A percentile compares a stretch with the other conserved stretches of the same genome.
These are phyloP conservation scores for Ridgeia piscesae DNA, from an alignment of 1,140 invertebrate species.

Conservation along the genomic window DNA sequence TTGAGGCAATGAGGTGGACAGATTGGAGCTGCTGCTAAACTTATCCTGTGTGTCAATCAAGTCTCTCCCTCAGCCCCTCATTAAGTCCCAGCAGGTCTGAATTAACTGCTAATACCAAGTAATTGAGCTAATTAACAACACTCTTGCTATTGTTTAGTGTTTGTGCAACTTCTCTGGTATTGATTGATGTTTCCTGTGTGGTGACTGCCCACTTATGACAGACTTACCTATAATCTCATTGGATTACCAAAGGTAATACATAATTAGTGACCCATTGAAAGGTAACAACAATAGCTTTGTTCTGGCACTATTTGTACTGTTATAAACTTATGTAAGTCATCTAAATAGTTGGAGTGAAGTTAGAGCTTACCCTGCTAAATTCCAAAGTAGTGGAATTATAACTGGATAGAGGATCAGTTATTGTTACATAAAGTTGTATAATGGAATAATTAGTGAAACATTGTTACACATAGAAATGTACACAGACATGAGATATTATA, in stretches of 20 bases:
- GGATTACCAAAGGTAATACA: not conserved
- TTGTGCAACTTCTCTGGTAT: not conserved
- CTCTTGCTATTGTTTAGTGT: not conserved
- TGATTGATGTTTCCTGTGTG: not conserved
- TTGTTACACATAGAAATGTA: not conserved
- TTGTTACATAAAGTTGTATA: not conserved
- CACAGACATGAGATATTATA: too few relatives aligned
- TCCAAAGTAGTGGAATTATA: not conserved
- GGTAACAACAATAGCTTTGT: not conserved
- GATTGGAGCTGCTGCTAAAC: not conserved
- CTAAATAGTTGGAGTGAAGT: not conserved
- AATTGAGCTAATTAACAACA: not conserved
- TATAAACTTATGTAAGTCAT: not conserved
- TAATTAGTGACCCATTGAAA: not conserved
- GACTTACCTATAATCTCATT: not conserved
- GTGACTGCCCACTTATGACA: not conserved
- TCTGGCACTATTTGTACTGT: not conserved
- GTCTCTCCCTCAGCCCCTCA: not conserved
- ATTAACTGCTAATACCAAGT: not conserved
- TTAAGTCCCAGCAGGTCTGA: not conserved
- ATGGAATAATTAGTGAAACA: not conserved
- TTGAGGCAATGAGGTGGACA: not conserved
- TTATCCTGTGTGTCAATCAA: not conserved
- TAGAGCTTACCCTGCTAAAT: not conserved
- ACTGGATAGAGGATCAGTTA: not conserved